Base-by-base conservation (phyloP, 2,113 vertebrate species). In the Todiramphus chloris region DNA sequence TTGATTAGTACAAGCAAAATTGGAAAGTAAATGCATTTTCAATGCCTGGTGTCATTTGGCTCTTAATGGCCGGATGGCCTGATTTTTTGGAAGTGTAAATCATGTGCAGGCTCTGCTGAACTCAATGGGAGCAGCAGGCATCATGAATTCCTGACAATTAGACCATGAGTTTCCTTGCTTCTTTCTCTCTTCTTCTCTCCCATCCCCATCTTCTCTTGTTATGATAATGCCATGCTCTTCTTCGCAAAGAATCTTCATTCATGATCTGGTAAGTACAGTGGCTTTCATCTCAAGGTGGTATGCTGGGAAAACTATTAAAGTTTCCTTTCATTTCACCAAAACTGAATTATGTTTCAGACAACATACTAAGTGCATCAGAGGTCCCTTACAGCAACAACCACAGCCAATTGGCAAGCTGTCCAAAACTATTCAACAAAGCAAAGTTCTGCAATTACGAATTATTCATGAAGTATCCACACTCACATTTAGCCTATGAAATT, bases 201-300 rank as follows among this genome's bases (percentile, higher is more conserved):
- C 66, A 88, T 37, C 21, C 62, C 21, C 2, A 31, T 80, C 19
- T 83, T 83, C 93, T 74, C 59, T 93, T 69, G 59, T 93, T 93
- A 85, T 90, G 83, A 59, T 93, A 97, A 97, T 94, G 7, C 89
- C 95, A 96, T 73, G 30, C 72, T 46, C 70, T 96, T 95, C 96
- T 94, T 96, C 88, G 94, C 87, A 96, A 93, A 94, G 80, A 59
- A 96, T 48, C 48, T 95, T 89, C 63, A 92, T 91, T 95, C 30
- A 31, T 85, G 89, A 96, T 77, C 73, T 85, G 64, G 18, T 88
- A 97, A 97, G 90, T 93, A 93, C 74, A 97, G 96, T 46, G 27
- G 64, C 76, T 96, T 98, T 97, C 82, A 95, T 96, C 93, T 97
- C 87, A 96, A 97, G 82, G 83, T 93, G 95, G 67, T 91, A 77